phyloP scores from a whole-genome alignment of 2,888 invertebrate species.

The Sminthurinus aureus region DNA sequence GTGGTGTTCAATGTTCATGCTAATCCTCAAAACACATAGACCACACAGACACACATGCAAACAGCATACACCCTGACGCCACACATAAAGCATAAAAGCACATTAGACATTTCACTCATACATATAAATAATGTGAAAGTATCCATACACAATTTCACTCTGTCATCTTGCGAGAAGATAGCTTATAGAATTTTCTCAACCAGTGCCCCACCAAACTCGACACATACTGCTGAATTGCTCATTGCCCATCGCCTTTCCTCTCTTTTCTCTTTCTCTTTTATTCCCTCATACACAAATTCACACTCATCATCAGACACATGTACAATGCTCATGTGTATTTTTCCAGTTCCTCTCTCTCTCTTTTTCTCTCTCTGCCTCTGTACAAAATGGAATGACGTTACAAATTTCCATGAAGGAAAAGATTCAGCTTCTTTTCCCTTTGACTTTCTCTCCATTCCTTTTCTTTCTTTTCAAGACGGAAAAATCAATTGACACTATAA shows the following conservation, averaged over 20 bases:
- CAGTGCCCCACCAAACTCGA: too few species aligned
- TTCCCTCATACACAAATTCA: not conserved
- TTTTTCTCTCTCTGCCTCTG: too few species aligned
- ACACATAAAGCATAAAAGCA: too few species aligned
- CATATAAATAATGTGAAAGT: too few species aligned
- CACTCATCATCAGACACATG: not conserved
- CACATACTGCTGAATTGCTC: constrained; percentile 14
- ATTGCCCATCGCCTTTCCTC: not conserved
- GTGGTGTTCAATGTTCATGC: not conserved
- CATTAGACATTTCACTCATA: too few species aligned
- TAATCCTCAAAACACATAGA: not conserved
- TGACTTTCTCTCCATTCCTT: too few species aligned
- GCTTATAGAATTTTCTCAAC: not conserved
- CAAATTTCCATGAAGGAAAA: not conserved
- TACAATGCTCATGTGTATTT: not conserved
- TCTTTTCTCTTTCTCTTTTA: not conserved
- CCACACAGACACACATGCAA: not conserved
- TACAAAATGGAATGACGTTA: not conserved
- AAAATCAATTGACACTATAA: not conserved
- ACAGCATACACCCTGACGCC: not conserved
- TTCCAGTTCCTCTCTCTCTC: too few species aligned
- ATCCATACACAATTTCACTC: too few species aligned
- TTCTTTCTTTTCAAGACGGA: not conserved
- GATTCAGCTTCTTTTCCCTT: too few species aligned
- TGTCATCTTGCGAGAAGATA: too few species aligned